Conservation (phyloP, 2,797 vertebrate species). For the Sciurus vulgaris region DNA sequence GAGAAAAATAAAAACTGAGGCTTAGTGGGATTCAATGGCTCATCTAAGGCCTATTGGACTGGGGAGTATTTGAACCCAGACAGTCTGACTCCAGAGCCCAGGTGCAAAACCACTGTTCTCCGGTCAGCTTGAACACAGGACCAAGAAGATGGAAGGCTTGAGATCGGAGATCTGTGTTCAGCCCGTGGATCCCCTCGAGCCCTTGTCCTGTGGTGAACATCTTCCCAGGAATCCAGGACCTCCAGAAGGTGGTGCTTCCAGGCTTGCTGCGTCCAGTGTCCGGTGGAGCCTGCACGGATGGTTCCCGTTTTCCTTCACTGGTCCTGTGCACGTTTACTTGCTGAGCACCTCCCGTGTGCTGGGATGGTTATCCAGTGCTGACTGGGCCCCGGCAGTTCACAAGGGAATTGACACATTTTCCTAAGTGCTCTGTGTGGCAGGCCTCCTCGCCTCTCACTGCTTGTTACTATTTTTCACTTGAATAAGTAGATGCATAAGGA, state of each 20-base stretch:
- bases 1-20: constrained; percentile 59
- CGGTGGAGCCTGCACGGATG: not conserved
- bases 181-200: not conserved
- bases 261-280: too few species aligned
- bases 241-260: not conserved
- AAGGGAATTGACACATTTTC: not conserved
- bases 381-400: not conserved
- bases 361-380: not conserved
- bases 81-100: not conserved
- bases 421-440: not conserved
- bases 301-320: not conserved
- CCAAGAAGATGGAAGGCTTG: not conserved
- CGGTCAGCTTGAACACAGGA: not conserved
- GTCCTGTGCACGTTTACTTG: not conserved
- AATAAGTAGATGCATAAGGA: not conserved
- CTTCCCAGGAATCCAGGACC: not conserved
- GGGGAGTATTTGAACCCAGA: not conserved
- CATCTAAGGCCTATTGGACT: not conserved
- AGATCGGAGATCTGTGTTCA: not conserved
- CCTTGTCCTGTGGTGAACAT: not conserved
- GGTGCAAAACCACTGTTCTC: not conserved
- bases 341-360: not conserved
- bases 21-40: not conserved
- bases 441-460: not conserved
- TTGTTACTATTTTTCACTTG: not conserved